Percentiles rank a stretch among this genome's conserved stretches.
These are phyloP conservation scores for Empidonax traillii DNA, from an alignment of 2,113 vertebrate species.

Conservation along the genomic window DNA sequence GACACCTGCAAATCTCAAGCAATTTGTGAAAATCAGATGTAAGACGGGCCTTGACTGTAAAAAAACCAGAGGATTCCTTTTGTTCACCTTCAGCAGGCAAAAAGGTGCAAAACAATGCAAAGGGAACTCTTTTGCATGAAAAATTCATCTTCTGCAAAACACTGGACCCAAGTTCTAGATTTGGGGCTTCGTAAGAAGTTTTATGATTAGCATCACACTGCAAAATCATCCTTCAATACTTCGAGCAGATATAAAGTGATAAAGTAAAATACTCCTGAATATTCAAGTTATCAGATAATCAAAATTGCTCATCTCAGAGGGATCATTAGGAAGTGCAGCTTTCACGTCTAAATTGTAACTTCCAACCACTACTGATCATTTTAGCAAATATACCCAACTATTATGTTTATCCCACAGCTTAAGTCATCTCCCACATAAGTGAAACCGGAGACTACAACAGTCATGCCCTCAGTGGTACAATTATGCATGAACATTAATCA, in stretches of 20 bases:
- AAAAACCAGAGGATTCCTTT: not conserved
- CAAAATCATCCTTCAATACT: not conserved
- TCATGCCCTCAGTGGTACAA: not conserved
- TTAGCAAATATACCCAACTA: not conserved
- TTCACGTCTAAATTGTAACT: not conserved
- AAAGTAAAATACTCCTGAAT: not conserved
- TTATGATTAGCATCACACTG: not conserved
- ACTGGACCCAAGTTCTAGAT: not conserved
- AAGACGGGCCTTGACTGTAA: not conserved
- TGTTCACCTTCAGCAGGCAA: not conserved
- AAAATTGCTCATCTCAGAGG: conserved; percentile 6
- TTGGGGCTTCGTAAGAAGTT: not conserved
- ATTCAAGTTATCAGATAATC: conserved; percentile 11
- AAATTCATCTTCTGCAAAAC: not conserved
- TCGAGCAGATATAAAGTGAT: not conserved
- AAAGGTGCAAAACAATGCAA: not conserved
- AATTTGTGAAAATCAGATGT: not conserved
- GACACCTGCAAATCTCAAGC: not conserved
- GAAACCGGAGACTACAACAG: not conserved
- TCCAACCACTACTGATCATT: not conserved
- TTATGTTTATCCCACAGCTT: not conserved
- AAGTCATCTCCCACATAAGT: not conserved
- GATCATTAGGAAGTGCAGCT: not conserved
- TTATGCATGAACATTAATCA: not conserved
- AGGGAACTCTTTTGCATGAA: not conserved